Conservation (phyloP, 2,888 invertebrate genomes). For the Cephus spinipes region DNA sequence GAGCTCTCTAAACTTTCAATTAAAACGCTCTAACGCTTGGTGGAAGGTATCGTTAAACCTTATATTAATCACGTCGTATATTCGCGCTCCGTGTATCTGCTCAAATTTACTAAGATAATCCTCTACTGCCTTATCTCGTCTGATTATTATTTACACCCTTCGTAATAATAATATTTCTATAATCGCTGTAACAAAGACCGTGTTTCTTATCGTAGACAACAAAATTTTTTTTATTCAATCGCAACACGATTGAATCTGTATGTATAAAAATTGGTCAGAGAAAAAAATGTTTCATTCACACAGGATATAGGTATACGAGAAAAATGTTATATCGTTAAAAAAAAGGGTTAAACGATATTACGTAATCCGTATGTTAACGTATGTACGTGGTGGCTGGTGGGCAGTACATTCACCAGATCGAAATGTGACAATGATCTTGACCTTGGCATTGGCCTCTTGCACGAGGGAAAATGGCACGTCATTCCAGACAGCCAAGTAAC, state of each 20-base stretch:
- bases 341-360: no score
- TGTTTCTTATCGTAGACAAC: no score
- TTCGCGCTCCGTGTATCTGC: neutral
- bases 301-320: no score
- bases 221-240: no score
- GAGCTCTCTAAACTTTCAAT: conserved; percentile 24
- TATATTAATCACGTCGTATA: neutral
- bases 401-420: neutral
- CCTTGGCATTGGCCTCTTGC: neutral
- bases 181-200: no score
- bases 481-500: neutral
- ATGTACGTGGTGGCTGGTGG: no score
- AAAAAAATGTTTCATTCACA: no score
- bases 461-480: neutral
- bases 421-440: neutral
- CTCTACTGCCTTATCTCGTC: neutral
- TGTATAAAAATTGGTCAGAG: no score
- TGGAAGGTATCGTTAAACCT: neutral
- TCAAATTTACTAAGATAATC: neutral
- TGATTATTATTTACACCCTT: neutral
- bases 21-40: conserved; percentile 3
- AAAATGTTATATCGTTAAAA: no score
- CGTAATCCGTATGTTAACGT: no score
- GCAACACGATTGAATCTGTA: no score
- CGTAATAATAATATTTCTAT: no score